A percentile compares a stretch with the other conserved stretches of the same genome.
phyloP scores from a whole-genome alignment of 2,113 vertebrate species.

The Myiozetetes cayanensis region DNA sequence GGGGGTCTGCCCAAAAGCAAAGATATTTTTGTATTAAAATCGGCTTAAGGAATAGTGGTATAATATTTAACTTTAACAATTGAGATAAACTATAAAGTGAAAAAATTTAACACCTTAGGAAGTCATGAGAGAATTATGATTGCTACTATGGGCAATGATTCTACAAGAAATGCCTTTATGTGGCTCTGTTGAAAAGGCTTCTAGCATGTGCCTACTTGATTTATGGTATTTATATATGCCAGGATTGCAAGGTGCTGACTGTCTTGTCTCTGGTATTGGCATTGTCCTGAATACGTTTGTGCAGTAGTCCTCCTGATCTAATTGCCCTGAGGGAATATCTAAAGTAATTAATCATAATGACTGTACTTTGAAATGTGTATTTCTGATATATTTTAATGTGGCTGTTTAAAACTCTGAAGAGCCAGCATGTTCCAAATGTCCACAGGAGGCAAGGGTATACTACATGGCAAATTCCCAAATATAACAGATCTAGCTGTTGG shows the following conservation, averaged over 20 bases:
- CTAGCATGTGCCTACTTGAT: neutral
- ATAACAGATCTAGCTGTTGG: neutral
- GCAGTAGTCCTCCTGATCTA: neutral
- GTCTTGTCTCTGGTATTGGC: neutral
- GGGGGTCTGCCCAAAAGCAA: neutral
- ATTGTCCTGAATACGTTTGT: neutral
- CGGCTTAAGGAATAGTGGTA: neutral
- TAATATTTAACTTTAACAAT: neutral
- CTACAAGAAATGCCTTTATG: neutral
- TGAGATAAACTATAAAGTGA: neutral
- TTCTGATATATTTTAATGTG: slow-evolving; percentile 2
- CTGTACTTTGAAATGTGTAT: neutral
- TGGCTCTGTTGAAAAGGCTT: neutral
- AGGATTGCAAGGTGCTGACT: neutral
- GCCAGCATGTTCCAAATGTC: neutral
- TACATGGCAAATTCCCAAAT: neutral
- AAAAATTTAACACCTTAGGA: neutral
- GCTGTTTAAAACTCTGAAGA: neutral
- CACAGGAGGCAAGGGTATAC: neutral
- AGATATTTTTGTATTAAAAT: neutral
- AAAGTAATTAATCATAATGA: slow-evolving; percentile 28
- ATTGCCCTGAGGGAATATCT: neutral
- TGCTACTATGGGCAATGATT: neutral
- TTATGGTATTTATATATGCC: neutral
- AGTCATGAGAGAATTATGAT: neutral